Evolutionary conservation across 2,797 vertebrate genomes (phyloP), one percentile per base, ranked within the genome.

Genomic region (Pogonophryne albipinna): DNA sequence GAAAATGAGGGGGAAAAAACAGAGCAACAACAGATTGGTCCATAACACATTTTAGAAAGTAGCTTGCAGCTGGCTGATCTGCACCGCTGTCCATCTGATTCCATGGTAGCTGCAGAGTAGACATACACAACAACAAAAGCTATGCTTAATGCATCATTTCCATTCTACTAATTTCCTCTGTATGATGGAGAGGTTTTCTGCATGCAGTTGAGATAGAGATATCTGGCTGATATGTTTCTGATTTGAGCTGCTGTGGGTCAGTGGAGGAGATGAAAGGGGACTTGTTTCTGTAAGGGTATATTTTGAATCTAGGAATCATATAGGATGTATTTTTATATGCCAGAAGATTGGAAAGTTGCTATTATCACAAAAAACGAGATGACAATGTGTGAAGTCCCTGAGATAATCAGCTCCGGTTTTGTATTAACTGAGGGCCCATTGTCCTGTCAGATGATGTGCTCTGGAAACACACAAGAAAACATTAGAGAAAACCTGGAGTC

Each of bases 321-420:
- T 20, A 8, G 58, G 65, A 72, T 84, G 87, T 91, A 92, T 91
- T 94, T 93, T 91, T 91, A 80, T 92, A 91, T 56, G 78, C 34
- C 38, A 44, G 76, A 72, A 69, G 34, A 68, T 69, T 17, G 46
- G 61, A 74, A 74, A 73, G 45, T 41, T 6, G 79, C 70, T 80
- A 80, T 90, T 77, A 70, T 87, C 55, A 71, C 70, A 46, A 60
- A 81, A 67, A 56, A 61, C 64, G 55, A 73, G 55, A 64, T 50
- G 23, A 68, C 56, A 23, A 57, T 27, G 74, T 84, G 56, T 87
- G 85, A 27, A 27, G 27, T 80, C 66, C 23, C 66, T 58, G 47
- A 78, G 82, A 50, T 76, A 66, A 73, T 75, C 44, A 0, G 66
- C 72, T n/a, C 87, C 23, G 73, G 70, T 72, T 88, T 85, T 75